A percentile compares a stretch with the other conserved stretches of the same genome.
Conservation (phyloP, 2,113 vertebrate species). For the Anthoscopus minutus region DNA sequence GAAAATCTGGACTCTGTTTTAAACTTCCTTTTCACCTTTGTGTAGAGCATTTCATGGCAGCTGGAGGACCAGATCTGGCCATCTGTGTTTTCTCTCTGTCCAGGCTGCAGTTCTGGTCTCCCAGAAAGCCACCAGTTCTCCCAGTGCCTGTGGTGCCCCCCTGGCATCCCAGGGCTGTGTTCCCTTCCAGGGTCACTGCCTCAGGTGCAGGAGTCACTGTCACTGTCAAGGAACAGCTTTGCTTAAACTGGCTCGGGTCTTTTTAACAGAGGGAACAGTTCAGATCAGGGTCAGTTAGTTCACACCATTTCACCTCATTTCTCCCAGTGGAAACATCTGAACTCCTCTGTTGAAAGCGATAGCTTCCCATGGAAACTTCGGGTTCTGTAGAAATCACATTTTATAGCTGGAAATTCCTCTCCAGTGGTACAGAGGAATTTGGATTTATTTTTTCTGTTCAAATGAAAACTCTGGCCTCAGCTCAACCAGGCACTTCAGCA, state of each 20-base stretch:
- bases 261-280: background rate
- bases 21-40: rapidly evolving
- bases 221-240: background rate
- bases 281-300: background rate
- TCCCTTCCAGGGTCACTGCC: background rate
- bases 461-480: background rate
- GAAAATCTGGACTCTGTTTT: background rate
- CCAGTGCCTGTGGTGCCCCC: background rate
- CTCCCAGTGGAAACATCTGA: background rate
- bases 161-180: background rate
- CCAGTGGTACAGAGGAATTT: background rate
- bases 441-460: background rate
- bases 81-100: background rate
- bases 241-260: background rate
- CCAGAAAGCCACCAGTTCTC: background rate
- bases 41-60: background rate
- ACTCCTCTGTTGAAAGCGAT: background rate
- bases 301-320: background rate
- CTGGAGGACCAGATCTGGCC: background rate
- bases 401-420: background rate
- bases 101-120: background rate
- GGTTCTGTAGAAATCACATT: slow-evolving; percentile 2
- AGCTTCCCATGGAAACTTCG: background rate
- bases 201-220: background rate
- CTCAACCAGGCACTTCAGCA: background rate